Conservation (phyloP, 2,797 vertebrate genomes). For the Hirundo rustica region DNA sequence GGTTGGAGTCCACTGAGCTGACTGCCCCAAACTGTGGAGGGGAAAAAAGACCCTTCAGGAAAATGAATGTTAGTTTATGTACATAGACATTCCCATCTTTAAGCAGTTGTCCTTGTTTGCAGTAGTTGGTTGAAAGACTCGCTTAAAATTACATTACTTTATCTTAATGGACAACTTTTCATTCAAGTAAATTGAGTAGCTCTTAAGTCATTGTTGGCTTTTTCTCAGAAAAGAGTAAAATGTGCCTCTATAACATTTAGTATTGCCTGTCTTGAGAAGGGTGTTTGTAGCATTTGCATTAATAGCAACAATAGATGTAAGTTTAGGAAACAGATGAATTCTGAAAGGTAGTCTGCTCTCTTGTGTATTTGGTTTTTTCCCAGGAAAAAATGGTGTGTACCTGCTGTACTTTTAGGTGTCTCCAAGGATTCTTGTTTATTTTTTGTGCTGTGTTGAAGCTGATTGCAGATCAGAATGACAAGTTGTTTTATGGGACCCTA, state of each 20-base stretch:
- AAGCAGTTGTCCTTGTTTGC: background rate
- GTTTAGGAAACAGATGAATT: background rate
- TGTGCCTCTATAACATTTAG: background rate
- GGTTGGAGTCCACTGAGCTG: background rate
- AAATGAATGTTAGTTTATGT: background rate
- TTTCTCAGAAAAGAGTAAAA: background rate
- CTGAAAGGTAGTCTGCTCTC: background rate
- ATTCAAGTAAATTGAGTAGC: background rate
- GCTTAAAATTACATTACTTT: background rate
- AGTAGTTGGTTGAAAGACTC: background rate
- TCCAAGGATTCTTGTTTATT: background rate
- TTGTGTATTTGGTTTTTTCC: background rate
- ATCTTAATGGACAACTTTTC: background rate
- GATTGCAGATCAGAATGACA: background rate
- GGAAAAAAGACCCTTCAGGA: background rate
- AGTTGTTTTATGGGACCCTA: background rate
- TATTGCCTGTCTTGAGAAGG: background rate
- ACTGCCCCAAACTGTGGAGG: background rate
- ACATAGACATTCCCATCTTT: background rate
- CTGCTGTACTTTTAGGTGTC: background rate
- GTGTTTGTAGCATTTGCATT: background rate
- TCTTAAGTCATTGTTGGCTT: background rate
- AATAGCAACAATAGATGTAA: rapidly evolving
- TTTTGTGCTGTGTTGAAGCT: background rate
- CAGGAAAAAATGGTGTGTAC: background rate